Base-by-base conservation (phyloP, 1,140 invertebrate species). In the Chrysopa pallens region DNA sequence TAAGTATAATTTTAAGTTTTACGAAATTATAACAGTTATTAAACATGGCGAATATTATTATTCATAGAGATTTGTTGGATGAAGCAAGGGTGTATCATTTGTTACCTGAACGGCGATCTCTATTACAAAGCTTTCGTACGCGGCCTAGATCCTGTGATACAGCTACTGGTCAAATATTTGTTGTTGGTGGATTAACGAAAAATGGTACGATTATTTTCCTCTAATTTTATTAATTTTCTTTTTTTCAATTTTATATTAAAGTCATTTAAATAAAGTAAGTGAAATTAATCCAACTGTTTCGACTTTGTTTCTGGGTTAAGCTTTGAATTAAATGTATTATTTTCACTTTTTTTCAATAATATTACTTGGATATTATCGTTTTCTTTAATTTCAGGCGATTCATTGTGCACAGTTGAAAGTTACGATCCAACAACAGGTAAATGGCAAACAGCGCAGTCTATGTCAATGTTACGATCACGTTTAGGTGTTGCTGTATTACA, bases 131-230 rank as follows among this genome's bases (percentile, higher is more conserved):
- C 47, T 80, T 84, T 58, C 70, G 76, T 47, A 83, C 78, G 9
- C 66, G 78, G 49, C 84, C 84, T 28, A 65, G 87, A 29, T 77
- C 76, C 48, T 82, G 80, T 52, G 80, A 83, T 52, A 78, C 76
- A 54, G 64, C 76, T 9, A 68, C 71, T 45, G 87, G 86, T 1
- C 73, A 85, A 50, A 88, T 93, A 46, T 91, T 84, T 64, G 87
- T 85, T 45, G 84, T 93, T 44, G 88, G 87, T 11, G 86, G 86
- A 6, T 60, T 90, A 8, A 86, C 84, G 29, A 86, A 85, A 57
- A 82, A 77, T 51, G 80, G 72, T 74, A 29, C 15, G 40, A 38
- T 36, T 31, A 36, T 39, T 27, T 43, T 45, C 36, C 37, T 5
- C 8, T 14, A 4, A 28, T 43, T 12, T 33, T 6, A 42, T 8